A percentile compares a stretch with the other conserved stretches of the same genome.
Conservation (phyloP, 2,797 vertebrate species). For the Cuculus canorus region DNA sequence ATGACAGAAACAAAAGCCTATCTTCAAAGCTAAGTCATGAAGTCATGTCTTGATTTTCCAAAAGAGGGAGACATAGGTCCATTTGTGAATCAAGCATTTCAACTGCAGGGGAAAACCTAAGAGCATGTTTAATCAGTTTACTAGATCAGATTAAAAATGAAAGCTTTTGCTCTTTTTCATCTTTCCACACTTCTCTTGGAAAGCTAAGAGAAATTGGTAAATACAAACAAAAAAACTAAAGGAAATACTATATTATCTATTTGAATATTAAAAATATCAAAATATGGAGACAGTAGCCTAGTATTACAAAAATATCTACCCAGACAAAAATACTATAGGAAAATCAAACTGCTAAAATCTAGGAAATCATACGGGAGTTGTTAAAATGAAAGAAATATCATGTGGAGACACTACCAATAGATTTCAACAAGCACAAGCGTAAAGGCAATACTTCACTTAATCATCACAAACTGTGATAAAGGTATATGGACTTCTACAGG, state of each 20-base stretch:
- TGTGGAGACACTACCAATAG: not conserved
- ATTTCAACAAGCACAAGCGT: not conserved
- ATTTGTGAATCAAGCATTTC: constrained; percentile 32
- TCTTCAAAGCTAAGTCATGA: constrained; percentile 26
- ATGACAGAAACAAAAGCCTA: not conserved
- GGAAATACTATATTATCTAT: not conserved
- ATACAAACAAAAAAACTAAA: not conserved
- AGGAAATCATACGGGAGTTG: not conserved
- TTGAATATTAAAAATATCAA: not conserved
- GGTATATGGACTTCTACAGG: not conserved
- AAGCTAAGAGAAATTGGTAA: not conserved
- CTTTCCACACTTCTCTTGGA: not conserved
- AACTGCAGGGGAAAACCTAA: not conserved
- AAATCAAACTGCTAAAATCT: not conserved
- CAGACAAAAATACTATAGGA: not conserved
- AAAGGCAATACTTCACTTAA: not conserved
- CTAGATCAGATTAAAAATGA: not conserved
- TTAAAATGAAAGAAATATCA: not conserved
- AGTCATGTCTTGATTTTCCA: constrained; percentile 67
- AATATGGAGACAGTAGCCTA: not conserved
- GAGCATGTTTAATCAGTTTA: constrained; percentile 13
- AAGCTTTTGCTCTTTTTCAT: not conserved
- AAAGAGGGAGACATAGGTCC: constrained; percentile 78
- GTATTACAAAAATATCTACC: not conserved
- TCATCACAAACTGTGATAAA: not conserved